A percentile compares a stretch with the other conserved stretches of the same genome.
These are phyloP conservation scores for Ormyrus labotus DNA, from an alignment of 2,888 invertebrate species.

Conservation along the genomic window DNA sequence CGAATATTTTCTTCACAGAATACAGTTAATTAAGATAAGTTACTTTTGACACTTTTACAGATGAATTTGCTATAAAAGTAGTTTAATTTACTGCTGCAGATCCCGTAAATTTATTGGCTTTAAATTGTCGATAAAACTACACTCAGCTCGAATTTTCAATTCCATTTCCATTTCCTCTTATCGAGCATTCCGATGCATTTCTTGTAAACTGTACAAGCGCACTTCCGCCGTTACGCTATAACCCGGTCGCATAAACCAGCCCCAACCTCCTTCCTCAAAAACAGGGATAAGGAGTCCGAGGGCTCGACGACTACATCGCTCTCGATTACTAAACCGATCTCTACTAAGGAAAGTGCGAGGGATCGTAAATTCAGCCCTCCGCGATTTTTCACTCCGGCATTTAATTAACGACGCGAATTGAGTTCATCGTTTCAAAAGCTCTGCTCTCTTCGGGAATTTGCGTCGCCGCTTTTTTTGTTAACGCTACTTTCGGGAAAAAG, in stretches of 20 bases:
- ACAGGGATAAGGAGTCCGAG: not conserved
- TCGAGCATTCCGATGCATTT: conserved; percentile 15
- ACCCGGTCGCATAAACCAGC: conserved; percentile 7
- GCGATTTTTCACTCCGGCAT: conserved; percentile 32
- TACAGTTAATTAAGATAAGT: no score
- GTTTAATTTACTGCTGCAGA: no score
- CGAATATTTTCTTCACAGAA: no score
- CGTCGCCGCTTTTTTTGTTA: no score
- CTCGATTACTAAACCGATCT: conserved; percentile 10
- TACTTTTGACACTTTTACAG: no score
- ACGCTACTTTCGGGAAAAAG: no score
- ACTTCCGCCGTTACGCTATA: not conserved
- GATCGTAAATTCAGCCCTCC: conserved; percentile 35
- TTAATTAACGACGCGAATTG: conserved; percentile 39
- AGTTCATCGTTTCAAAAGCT: conserved; percentile 13
- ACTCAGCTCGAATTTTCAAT: not conserved
- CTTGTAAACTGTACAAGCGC: not conserved
- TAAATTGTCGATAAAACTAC: not conserved
- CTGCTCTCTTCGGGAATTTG: no score
- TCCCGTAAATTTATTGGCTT: not conserved
- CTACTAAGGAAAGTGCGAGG: conserved; percentile 3
- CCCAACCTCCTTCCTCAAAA: conserved; percentile 40
- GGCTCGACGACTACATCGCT: not conserved
- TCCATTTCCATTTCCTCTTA: not conserved
- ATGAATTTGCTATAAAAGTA: no score